Base-by-base conservation (phyloP, 1,140 invertebrate species). In the Nautilus pompilius region DNA sequence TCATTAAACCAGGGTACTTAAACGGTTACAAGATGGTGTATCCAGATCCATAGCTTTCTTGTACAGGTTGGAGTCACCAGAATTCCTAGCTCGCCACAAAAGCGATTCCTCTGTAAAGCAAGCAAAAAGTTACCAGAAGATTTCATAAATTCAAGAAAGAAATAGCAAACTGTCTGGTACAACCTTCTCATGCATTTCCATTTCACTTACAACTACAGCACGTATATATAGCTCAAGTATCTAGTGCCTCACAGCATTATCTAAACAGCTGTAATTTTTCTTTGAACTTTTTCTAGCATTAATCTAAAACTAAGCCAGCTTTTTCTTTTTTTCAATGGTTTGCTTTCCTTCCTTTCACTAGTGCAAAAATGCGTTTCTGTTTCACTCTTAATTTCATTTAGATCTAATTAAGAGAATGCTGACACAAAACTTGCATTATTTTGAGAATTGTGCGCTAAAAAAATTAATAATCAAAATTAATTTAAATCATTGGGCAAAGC, bases 21-120 rank as follows among this genome's bases (percentile, higher is more conserved):
- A 82, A 71, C 88, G 88, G 73, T 93, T 92, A 87, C 96, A 99
- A 3, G 93, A 93, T 5, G 93, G 93, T 67, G 89, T 91, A 68
- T 90, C 88, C 59, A 95, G 89, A 65, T 89, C 89, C 78, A 91
- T 90, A 20, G 94, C 95, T 79, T 89, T 88, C 58, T 87, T 82
- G 78, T 88, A 90, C 71, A 93, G 81, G 53, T 89, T 87, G 60
- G 85, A 82, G 83, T 93, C 92, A 45, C 89, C 89, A 74, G 91
- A 92, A 81, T 89, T 92, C 66, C 90, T 85, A 29, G 93, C 93
- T 84, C 91, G 90, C 86, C 92, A 93, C 73, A 96, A 84, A 88
- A 93, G 89, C 58, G 89, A 89, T 73, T 96, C 93, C 70, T 89
- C 91, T 93, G 80, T 61, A 87, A 84, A 68, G 61, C 49, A 33